Evolutionary conservation across 2,888 invertebrate species (phyloP).

Genomic region (Catonia carolina): DNA sequence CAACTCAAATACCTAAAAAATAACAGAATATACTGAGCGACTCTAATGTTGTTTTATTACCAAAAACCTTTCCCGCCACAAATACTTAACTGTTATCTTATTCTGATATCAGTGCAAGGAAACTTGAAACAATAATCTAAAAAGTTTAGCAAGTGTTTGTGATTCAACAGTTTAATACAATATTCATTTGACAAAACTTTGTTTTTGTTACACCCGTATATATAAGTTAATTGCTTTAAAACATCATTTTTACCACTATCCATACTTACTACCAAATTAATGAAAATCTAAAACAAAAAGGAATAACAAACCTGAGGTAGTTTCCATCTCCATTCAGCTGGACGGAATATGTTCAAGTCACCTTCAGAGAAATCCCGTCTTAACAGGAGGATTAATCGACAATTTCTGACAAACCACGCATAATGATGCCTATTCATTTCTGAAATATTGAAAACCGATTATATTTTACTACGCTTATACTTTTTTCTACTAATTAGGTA

Average conservation of each 20-base stretch:
- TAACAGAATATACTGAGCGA: no score
- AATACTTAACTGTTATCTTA: no score
- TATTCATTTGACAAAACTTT: neutral
- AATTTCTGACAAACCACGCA: constrained; percentile 94
- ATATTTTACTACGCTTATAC: no score
- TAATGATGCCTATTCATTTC: constrained; percentile 99
- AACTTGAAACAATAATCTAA: no score
- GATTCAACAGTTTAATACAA: no score
- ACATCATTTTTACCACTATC: neutral
- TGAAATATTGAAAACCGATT: constrained; percentile 45
- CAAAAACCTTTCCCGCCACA: no score
- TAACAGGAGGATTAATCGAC: constrained; percentile 87
- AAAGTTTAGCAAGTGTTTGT: no score
- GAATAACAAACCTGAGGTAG: constrained; percentile 64
- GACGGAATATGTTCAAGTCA: constrained; percentile 88
- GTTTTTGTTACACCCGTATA: neutral
- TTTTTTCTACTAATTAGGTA: no score
- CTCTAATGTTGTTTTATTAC: no score
- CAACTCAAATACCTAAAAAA: no score
- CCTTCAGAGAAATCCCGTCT: constrained; percentile 87
- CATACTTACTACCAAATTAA: neutral
- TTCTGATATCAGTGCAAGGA: no score
- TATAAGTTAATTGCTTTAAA: neutral
- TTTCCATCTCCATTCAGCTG: constrained; percentile 99
- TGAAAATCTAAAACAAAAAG: neutral